These are phyloP conservation scores for Agrenia bidenticulata DNA, from an alignment of 2,888 invertebrate genomes.

Conservation along the genomic window DNA sequence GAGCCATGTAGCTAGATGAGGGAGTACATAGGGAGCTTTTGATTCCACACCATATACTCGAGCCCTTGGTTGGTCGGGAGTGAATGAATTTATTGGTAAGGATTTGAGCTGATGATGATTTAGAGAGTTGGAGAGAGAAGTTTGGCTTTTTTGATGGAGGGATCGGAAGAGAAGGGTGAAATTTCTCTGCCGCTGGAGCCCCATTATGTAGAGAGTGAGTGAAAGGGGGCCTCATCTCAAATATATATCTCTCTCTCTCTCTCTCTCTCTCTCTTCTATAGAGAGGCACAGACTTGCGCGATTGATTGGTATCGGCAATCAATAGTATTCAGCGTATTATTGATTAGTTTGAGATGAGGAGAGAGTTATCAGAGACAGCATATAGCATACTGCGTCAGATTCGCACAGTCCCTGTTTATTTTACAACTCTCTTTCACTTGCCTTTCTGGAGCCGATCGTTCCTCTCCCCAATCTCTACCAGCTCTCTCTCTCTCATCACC, in stretches of 20 bases:
- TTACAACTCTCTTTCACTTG: slow-evolving; percentile 53
- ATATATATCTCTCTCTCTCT: slow-evolving; percentile 10
- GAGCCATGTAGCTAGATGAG: neutral
- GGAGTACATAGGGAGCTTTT: too few species aligned
- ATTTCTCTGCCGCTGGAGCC: slow-evolving; percentile 20
- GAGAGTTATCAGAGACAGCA: slow-evolving; percentile 54
- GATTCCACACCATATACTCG: too few species aligned
- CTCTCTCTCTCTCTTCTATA: slow-evolving; percentile 2
- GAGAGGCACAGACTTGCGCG: slow-evolving; percentile 51
- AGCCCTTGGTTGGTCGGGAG: slow-evolving; percentile 23
- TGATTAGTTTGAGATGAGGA: slow-evolving; percentile 54
- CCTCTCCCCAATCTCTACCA: slow-evolving; percentile 10
- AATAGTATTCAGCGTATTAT: slow-evolving; percentile 54
- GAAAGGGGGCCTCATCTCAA: slow-evolving; percentile 25
- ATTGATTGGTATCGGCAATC: slow-evolving; percentile 53
- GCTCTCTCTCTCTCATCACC: neutral
- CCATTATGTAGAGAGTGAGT: slow-evolving; percentile 22
- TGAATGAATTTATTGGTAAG: slow-evolving; percentile 47
- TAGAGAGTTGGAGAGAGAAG: slow-evolving; percentile 38
- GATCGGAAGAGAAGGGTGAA: slow-evolving; percentile 43
- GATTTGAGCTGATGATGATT: slow-evolving; percentile 47
- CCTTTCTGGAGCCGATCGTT: slow-evolving; percentile 38
- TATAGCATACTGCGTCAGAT: slow-evolving; percentile 53
- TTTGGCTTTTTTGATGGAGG: slow-evolving; percentile 42
- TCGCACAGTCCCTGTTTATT: slow-evolving; percentile 53